These are phyloP conservation scores for Amphipyra tragopoginis DNA, from an alignment of 2,888 invertebrate species.

Conservation along the genomic window DNA sequence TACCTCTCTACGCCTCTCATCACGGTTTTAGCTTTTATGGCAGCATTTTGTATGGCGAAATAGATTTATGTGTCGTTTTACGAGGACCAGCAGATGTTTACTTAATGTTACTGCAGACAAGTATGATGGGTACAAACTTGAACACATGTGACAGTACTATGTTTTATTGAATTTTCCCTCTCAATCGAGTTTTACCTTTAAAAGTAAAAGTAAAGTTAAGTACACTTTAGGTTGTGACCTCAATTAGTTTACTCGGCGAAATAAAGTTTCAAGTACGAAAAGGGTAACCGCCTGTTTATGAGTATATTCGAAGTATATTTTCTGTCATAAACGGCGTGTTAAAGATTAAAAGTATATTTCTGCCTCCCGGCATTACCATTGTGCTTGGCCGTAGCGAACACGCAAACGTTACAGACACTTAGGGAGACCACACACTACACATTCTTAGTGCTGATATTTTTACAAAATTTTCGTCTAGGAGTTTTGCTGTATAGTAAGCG, in stretches of 20 bases:
- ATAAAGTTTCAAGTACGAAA: background rate
- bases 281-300: conserved; percentile 23
- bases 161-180: conserved; percentile 6
- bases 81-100: conserved; percentile 2
- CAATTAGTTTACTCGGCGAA: too few relatives aligned
- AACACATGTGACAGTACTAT: conserved; percentile 1
- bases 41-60: background rate
- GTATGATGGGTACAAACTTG: background rate
- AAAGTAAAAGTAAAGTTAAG: too few relatives aligned
- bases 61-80: conserved; percentile 10
- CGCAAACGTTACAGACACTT: conserved; percentile 14
- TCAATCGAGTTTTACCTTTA: background rate
- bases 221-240: too few relatives aligned
- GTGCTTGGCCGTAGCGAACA: conserved; percentile 16
- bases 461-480: too few relatives aligned
- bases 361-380: conserved; percentile 15
- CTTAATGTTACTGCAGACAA: background rate
- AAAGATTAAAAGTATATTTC: conserved; percentile 18
- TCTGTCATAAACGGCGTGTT: conserved; percentile 16
- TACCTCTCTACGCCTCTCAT: background rate
- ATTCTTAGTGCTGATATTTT: too few relatives aligned
- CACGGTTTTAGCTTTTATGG: conserved; percentile 2
- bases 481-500: too few relatives aligned
- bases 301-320: conserved; percentile 9
- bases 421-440: conserved; percentile 1